Base-by-base conservation (phyloP, 2,797 vertebrate genomes). In the Kryptopterus vitreolus region DNA sequence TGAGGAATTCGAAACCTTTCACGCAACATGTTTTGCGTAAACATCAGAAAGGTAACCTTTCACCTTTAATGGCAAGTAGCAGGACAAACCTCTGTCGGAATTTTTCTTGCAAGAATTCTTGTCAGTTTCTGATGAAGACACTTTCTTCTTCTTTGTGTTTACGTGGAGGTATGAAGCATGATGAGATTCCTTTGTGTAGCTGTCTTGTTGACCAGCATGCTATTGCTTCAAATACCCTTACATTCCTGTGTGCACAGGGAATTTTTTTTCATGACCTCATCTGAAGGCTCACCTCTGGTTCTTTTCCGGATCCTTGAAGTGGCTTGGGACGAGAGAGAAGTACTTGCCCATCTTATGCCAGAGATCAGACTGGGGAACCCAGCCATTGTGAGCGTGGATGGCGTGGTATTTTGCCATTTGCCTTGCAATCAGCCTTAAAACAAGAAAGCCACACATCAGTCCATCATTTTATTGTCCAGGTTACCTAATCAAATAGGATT, bases 321-420 rank as follows among this genome's bases (percentile, higher is more conserved):
- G 92, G 89, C 94, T 95, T 63, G 97, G 96, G 89, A 97, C 92
- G 53, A 99, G 95, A 82, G 96, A 94, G 82, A 99, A 99, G 87
- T 97, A 99, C 87, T 96, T 98, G 82, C 96, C 95, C 95, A 99
- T 95, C 92, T 97, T 99, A 85, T 96, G 87, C 98, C 98, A 99
- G 18, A 99, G 73, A 88, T 98, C 97, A 55, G 98, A 97, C 87
- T 96, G 97, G 8, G 98, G 98, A 78, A 98, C 95, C 97, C 97
- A 99, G 85, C 97, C 98, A 55, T 99, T 99, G 85, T 99, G 98
- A 31, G 98, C 98, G 85, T 99, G 98, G 86, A 99, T 99, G 86
- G 95, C 95, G 63, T 99, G 98, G 87, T 99, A 98, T 93, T 98
- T 99, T 81, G 98, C 97, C 87, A 99, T 92, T 83, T 98, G 97